Percentiles rank a stretch among this genome's conserved stretches.
phyloP scores from a whole-genome alignment of 53 echinoderm and acorn worm species.

The Holothuria scabra region DNA sequence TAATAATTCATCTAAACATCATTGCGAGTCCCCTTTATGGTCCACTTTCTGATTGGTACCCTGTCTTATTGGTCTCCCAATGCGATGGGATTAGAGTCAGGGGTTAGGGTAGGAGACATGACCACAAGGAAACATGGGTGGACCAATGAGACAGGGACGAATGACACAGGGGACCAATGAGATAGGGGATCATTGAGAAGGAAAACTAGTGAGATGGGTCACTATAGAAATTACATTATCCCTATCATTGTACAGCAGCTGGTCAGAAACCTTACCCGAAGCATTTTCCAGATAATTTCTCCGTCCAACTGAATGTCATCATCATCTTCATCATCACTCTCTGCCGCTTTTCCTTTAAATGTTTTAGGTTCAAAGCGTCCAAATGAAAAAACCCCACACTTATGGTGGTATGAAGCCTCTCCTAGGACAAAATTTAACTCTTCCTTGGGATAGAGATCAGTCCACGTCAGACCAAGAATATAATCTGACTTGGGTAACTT shows the following conservation, averaged over 20 bases:
- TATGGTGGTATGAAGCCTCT: slow-evolving; percentile 71
- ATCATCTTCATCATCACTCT: not conserved
- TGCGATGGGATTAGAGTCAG: too few species aligned
- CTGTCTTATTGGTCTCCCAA: too few species aligned
- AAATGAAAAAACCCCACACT: slow-evolving; percentile 84
- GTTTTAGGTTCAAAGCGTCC: slow-evolving; percentile 84
- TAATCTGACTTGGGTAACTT: slow-evolving; percentile 56
- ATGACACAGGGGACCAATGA: too few species aligned
- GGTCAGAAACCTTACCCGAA: slow-evolving; percentile 69
- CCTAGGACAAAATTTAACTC: slow-evolving; percentile 95
- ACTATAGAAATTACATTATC: too few species aligned
- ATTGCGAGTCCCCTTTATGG: too few species aligned
- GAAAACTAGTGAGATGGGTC: too few species aligned
- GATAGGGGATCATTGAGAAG: too few species aligned
- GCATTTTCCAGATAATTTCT: slow-evolving; percentile 38
- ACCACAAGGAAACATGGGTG: too few species aligned
- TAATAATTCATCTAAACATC: too few species aligned
- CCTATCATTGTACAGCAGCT: not conserved
- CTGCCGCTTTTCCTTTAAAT: slow-evolving; percentile 4
- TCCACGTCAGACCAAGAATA: slow-evolving; percentile 90
- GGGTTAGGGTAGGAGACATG: too few species aligned
- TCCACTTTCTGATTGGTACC: too few species aligned
- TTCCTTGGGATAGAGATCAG: slow-evolving; percentile 87
- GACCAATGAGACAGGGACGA: too few species aligned
- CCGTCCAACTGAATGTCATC: slow-evolving; percentile 46